phyloP scores from a whole-genome alignment of 2,888 invertebrate species.

The Aphrophora alni region DNA sequence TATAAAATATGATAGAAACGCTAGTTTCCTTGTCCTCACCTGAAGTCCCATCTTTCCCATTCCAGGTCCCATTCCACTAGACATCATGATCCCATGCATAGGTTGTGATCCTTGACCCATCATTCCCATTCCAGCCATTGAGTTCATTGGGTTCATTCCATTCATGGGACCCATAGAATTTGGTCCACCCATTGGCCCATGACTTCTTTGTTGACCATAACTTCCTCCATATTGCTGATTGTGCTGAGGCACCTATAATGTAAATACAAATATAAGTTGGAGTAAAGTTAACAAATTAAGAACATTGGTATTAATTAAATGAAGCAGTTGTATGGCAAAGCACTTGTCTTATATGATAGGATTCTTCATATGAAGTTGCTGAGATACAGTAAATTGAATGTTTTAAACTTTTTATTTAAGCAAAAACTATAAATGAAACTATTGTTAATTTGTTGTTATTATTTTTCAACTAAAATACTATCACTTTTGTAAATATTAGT shows the following conservation, averaged over 20 bases:
- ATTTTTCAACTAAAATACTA: too few relatives aligned
- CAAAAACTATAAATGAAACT: too few relatives aligned
- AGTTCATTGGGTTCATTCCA: constrained; percentile 67
- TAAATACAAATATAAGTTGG: constrained; percentile 52
- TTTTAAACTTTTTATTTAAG: too few relatives aligned
- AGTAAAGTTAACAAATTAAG: neutral
- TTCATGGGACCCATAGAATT: constrained; percentile 63
- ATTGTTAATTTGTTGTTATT: too few relatives aligned
- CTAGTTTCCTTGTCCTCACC: too few relatives aligned
- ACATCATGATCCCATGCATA: constrained; percentile 54
- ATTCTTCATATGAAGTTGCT: too few relatives aligned
- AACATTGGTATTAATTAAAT: neutral
- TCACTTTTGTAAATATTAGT: too few relatives aligned
- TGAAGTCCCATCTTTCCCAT: constrained; percentile 71
- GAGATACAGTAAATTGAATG: too few relatives aligned
- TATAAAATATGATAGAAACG: too few relatives aligned
- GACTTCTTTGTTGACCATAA: constrained; percentile 67
- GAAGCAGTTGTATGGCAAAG: too few relatives aligned
- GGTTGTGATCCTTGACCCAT: constrained; percentile 51
- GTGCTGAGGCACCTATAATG: constrained; percentile 71
- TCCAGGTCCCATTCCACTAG: constrained; percentile 49
- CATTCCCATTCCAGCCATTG: constrained; percentile 70
- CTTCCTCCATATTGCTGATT: constrained; percentile 67
- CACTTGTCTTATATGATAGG: too few relatives aligned
- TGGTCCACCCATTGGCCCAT: constrained; percentile 59